Evolutionary conservation across 2,797 vertebrate genomes (phyloP).

Genomic region (Brachyrhaphis roseni): DNA sequence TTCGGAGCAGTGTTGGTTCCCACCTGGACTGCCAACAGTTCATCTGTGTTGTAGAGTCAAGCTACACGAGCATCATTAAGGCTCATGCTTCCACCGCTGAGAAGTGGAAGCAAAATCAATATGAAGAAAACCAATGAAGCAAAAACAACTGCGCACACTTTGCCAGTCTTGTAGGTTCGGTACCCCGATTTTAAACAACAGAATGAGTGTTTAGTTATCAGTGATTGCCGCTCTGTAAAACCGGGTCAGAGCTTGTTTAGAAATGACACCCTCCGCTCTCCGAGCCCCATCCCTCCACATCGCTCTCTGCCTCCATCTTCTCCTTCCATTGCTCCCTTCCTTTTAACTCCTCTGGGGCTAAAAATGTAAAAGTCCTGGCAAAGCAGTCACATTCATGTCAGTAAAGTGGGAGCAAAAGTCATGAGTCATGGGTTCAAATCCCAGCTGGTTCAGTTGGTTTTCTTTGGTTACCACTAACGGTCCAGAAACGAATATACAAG

Average conservation of each 20-base stretch:
- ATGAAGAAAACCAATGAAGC: neutral
- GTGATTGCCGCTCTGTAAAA: constrained; percentile 46
- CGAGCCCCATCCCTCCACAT: constrained; percentile 21
- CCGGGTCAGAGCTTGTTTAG: constrained; percentile 52
- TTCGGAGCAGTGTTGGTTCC: neutral
- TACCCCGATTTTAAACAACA: neutral
- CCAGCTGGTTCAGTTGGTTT: neutral
- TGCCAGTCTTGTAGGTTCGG: neutral
- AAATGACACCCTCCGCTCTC: constrained; percentile 29
- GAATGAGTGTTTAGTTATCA: neutral
- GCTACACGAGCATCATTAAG: neutral
- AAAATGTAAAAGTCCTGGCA: neutral
- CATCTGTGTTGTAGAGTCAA: neutral
- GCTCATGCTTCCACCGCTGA: neutral
- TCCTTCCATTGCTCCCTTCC: neutral
- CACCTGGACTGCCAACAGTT: neutral
- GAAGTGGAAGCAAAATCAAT: neutral
- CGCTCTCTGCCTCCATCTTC: constrained; percentile 14
- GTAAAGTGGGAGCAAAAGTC: neutral
- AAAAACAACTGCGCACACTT: neutral
- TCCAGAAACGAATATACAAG: neutral
- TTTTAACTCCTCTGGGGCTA: neutral
- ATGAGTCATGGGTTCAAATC: neutral
- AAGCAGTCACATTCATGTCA: neutral
- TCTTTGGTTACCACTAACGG: neutral